These are phyloP conservation scores for Drosophila littoralis DNA, from an alignment of 1,140 invertebrate species.

Conservation along the genomic window DNA sequence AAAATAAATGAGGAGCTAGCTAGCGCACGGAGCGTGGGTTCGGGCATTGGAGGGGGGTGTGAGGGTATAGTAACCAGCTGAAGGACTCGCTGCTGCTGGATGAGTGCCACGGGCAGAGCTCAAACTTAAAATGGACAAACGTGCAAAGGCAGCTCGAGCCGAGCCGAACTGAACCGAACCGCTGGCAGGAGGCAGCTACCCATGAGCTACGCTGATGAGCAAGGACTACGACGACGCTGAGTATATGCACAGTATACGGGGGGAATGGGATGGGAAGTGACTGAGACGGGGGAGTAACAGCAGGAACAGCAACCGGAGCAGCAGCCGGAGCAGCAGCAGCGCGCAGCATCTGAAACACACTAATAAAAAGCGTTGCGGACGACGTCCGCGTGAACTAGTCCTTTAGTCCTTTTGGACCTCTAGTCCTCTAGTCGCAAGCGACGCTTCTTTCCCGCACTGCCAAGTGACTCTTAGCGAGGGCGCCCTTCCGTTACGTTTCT, in stretches of 20 bases:
- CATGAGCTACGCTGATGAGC: slow-evolving; percentile 65
- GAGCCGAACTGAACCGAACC: no score
- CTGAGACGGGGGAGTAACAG: not conserved
- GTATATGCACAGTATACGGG: slow-evolving; percentile 6
- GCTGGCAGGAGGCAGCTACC: slow-evolving; percentile 32
- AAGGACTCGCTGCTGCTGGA: slow-evolving; percentile 71
- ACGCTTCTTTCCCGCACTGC: slow-evolving; percentile 20
- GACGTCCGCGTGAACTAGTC: slow-evolving; percentile 63
- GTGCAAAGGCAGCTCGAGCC: slow-evolving; percentile 53
- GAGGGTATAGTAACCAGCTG: slow-evolving; percentile 44
- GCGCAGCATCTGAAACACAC: slow-evolving; percentile 48
- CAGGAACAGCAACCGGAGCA: not conserved
- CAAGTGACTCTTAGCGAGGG: slow-evolving; percentile 63
- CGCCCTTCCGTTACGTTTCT: slow-evolving; percentile 21
- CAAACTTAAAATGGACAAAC: slow-evolving; percentile 82
- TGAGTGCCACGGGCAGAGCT: slow-evolving; percentile 80
- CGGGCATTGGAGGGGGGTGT: not conserved
- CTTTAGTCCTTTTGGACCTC: slow-evolving; percentile 42
- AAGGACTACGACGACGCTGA: slow-evolving; percentile 55
- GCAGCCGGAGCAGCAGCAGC: not conserved
- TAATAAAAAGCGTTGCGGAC: slow-evolving; percentile 55
- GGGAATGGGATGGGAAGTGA: not conserved
- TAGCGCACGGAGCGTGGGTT: slow-evolving; percentile 7
- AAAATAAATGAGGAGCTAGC: slow-evolving; percentile 72
- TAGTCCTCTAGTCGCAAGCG: slow-evolving; percentile 16